Conservation (phyloP, 1,140 invertebrate genomes). For the Pararge aegeria region DNA sequence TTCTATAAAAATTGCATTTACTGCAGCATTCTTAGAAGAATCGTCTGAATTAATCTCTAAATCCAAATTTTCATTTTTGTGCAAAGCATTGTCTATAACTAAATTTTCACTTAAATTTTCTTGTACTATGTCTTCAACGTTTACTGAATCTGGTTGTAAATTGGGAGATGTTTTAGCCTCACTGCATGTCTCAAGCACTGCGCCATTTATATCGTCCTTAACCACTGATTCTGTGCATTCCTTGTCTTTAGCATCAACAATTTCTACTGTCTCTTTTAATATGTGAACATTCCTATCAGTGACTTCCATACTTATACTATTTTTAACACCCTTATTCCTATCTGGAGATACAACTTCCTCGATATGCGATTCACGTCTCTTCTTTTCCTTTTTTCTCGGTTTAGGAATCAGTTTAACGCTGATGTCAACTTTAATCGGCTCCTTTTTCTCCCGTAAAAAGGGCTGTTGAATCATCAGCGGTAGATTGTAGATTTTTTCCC, state of each 20-base stretch:
- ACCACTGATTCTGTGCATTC: conserved; percentile 3
- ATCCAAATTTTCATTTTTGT: conserved; percentile 6
- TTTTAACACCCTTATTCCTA: conserved; percentile 57
- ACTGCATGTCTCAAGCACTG: not conserved
- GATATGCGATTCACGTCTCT: conserved; percentile 53
- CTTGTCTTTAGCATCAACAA: conserved; percentile 27
- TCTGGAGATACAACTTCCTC: conserved; percentile 60
- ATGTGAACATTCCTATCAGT: conserved; percentile 55
- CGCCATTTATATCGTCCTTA: conserved; percentile 1
- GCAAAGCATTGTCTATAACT: conserved; percentile 3
- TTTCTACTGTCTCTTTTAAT: conserved; percentile 54
- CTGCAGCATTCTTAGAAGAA: conserved; percentile 1
- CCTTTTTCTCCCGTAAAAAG: conserved; percentile 87
- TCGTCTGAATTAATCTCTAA: conserved; percentile 10
- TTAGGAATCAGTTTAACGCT: conserved; percentile 88
- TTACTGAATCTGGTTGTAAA: conserved; percentile 2
- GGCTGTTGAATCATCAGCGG: conserved; percentile 82
- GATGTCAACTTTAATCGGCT: conserved; percentile 88
- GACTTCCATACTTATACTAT: conserved; percentile 70
- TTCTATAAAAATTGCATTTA: not conserved
- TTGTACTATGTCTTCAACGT: conserved; percentile 10
- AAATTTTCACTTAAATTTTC: conserved; percentile 16
- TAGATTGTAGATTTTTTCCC: conserved; percentile 76
- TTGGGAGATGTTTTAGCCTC: conserved; percentile 4
- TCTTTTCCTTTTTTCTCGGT: conserved; percentile 72